Conservation (phyloP, 2,888 invertebrate species). For the Unio delphinus region DNA sequence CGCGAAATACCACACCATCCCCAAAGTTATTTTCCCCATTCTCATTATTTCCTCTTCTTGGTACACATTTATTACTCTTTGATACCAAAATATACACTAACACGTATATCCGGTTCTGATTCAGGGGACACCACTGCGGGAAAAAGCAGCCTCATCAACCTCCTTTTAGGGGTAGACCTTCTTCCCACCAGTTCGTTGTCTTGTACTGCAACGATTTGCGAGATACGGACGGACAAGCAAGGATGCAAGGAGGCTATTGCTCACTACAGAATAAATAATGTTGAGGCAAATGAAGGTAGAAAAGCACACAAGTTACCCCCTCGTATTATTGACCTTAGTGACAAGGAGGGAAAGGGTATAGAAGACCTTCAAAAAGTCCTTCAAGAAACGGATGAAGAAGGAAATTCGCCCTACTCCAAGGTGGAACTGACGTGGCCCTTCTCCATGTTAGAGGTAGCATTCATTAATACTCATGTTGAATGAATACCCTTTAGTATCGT, state of each 20-base stretch:
- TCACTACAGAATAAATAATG: slow-evolving; percentile 19
- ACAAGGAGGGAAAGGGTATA: slow-evolving; percentile 14
- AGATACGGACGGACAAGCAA: slow-evolving; percentile 22
- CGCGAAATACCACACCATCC: no score
- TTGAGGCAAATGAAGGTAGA: slow-evolving; percentile 12
- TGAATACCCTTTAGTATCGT: no score
- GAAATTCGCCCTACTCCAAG: slow-evolving; percentile 48
- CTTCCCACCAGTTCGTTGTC: slow-evolving; percentile 38
- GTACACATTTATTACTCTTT: background rate
- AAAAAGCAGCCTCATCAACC: slow-evolving; percentile 44
- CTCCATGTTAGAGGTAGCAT: slow-evolving; percentile 47
- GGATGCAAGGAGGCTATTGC: slow-evolving; percentile 27
- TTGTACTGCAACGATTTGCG: slow-evolving; percentile 41
- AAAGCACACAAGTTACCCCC: slow-evolving; percentile 18
- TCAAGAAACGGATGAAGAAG: slow-evolving; percentile 32
- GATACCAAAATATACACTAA: background rate
- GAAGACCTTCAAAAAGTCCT: slow-evolving; percentile 21
- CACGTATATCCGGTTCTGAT: background rate
- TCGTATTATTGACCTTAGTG: slow-evolving; percentile 27
- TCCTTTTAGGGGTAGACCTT: slow-evolving; percentile 31
- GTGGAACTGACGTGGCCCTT: slow-evolving; percentile 57
- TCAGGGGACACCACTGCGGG: slow-evolving; percentile 44
- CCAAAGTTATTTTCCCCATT: background rate
- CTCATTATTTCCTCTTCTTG: background rate
- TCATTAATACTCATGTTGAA: no score